phyloP scores from a whole-genome alignment of 2,888 invertebrate genomes.

The Ectemnius cavifrons region DNA sequence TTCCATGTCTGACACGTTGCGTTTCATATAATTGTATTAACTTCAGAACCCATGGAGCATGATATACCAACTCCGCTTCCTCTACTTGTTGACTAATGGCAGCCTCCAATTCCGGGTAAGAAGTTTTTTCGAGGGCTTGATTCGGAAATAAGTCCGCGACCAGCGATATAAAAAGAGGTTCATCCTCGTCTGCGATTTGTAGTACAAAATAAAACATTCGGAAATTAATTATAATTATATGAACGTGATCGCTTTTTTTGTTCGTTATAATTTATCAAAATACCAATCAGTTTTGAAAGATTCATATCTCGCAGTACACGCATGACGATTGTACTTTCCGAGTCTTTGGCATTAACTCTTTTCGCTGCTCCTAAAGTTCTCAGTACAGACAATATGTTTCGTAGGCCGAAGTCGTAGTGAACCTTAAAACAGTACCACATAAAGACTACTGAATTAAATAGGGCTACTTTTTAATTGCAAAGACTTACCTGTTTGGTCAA shows the following conservation, averaged over 20 bases:
- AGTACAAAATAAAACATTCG: no score
- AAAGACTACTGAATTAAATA: neutral
- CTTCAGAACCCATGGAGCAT: constrained; percentile 97
- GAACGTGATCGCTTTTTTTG: neutral
- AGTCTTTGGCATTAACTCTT: constrained; percentile 93
- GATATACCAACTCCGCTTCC: constrained; percentile 89
- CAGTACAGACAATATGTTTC: constrained; percentile 96
- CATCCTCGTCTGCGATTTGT: constrained; percentile 89
- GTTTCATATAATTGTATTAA: constrained; percentile 97
- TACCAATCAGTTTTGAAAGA: constrained; percentile 92
- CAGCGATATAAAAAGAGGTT: constrained; percentile 97
- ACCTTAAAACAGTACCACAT: constrained; percentile 81
- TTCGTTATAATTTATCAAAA: neutral
- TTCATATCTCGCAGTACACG: constrained; percentile 98
- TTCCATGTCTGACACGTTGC: constrained; percentile 95
- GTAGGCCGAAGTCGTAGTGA: constrained; percentile 97
- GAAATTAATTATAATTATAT: neutral
- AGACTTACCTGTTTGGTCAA: constrained; percentile 92
- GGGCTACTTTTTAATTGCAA: neutral
- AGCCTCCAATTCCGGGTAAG: constrained; percentile 91
- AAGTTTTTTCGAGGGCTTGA: constrained; percentile 93
- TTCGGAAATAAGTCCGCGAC: constrained; percentile 98
- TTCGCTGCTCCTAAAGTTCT: constrained; percentile 95
- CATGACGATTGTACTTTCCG: constrained; percentile 98
- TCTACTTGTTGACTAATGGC: constrained; percentile 92